Evolutionary conservation across 2,797 vertebrate genomes (phyloP).

Genomic region (Coregonus ussuriensis): DNA sequence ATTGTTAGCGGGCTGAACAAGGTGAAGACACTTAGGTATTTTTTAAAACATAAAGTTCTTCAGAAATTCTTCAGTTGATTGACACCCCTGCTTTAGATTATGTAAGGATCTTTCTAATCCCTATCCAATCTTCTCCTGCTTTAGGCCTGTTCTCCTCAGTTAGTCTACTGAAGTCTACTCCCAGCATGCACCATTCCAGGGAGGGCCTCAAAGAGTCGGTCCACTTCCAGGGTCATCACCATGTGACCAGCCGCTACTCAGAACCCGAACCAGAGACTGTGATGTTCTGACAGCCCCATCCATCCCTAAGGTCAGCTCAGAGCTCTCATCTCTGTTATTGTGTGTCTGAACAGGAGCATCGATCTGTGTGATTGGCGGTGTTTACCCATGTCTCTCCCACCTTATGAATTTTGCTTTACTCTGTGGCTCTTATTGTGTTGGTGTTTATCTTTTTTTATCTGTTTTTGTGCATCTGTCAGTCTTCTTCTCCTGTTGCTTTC

Average conservation of each 20-base stretch:
- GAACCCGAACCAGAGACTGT: conserved; percentile 70
- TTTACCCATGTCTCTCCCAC: neutral
- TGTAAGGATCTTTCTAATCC: neutral
- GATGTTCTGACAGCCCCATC: conserved; percentile 68
- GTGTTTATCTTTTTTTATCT: neutral
- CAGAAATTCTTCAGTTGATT: neutral
- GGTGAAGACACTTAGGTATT: neutral
- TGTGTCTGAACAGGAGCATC: neutral
- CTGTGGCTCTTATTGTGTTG: neutral
- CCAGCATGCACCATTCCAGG: conserved; percentile 58
- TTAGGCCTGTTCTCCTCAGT: conserved; percentile 49
- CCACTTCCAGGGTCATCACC: conserved; percentile 46
- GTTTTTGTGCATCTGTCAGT: neutral
- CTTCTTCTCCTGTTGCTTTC: neutral
- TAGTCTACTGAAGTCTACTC: conserved; percentile 57
- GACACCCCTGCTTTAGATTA: neutral
- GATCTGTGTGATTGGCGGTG: neutral
- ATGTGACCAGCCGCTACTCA: conserved; percentile 57
- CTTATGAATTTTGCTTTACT: neutral
- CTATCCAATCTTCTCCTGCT: conserved; percentile 20
- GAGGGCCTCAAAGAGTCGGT: conserved; percentile 50
- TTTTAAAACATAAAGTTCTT: too few species aligned
- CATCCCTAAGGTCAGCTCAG: neutral
- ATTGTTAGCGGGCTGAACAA: neutral
- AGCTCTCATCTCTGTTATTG: neutral